phyloP scores from a whole-genome alignment of 2,113 vertebrate species.

The Microcebus jonahi region DNA sequence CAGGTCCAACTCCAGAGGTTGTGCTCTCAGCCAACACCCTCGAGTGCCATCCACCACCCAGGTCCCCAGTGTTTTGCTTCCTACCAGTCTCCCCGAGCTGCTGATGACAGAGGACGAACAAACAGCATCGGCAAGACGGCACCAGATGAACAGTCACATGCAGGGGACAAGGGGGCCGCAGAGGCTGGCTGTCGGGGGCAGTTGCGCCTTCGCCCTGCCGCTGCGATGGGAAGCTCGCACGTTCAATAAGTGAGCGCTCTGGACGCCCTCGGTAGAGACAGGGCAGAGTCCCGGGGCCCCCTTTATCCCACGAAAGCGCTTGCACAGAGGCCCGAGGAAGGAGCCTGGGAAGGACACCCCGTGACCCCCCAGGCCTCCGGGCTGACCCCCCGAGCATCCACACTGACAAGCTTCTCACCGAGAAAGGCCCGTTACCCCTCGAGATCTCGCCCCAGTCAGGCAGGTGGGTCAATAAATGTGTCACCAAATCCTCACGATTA shows the following conservation, averaged over 20 bases:
- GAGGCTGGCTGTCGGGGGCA: accelerated
- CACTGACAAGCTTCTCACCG: background rate
- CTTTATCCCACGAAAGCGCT: background rate
- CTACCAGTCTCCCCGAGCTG: accelerated
- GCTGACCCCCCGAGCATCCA: background rate
- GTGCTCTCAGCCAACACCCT: background rate
- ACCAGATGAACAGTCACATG: accelerated
- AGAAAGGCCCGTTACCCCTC: background rate
- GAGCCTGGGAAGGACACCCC: accelerated
- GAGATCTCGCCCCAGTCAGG: accelerated
- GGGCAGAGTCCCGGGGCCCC: background rate
- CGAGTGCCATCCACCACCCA: accelerated
- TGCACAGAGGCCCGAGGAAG: accelerated
- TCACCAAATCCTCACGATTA: slow-evolving; percentile 42
- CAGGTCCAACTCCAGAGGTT: background rate
- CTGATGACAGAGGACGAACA: background rate
- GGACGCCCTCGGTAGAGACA: accelerated
- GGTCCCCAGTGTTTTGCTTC: accelerated
- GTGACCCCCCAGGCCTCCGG: background rate
- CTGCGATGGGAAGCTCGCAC: accelerated
- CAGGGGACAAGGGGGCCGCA: accelerated
- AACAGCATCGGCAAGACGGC: background rate
- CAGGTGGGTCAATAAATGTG: background rate
- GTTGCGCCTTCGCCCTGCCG: accelerated
- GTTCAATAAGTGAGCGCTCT: accelerated